A percentile compares a stretch with the other conserved stretches of the same genome.
Evolutionary conservation across 2,113 vertebrate genomes (phyloP).

Genomic region (Mesembrinibis cayennensis): DNA sequence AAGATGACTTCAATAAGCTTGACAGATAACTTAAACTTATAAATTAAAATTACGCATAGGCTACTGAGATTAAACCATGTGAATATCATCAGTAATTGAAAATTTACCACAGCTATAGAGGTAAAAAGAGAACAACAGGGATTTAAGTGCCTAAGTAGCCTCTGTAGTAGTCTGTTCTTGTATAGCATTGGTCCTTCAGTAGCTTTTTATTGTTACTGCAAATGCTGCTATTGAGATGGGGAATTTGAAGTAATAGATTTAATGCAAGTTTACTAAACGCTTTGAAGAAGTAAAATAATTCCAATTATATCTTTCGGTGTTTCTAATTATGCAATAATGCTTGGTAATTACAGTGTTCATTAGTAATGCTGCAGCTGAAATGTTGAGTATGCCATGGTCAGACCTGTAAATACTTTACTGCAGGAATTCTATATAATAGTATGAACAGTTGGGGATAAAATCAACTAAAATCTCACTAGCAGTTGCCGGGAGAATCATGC

Average conservation of each 20-base stretch:
- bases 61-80: accelerated
- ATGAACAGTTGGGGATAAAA: not conserved
- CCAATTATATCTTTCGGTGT: not conserved
- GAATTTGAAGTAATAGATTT: not conserved
- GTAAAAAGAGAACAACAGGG: not conserved
- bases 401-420: not conserved
- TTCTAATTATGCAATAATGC: not conserved
- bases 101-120: not conserved
- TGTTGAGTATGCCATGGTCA: not conserved
- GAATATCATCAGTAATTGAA: not conserved
- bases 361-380: not conserved
- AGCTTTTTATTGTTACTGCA: not conserved
- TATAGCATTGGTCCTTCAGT: not conserved
- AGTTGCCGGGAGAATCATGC: not conserved
- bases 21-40: not conserved
- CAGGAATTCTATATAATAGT: not conserved
- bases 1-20: not conserved
- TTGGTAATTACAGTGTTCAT: not conserved
- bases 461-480: not conserved
- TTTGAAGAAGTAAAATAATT: not conserved
- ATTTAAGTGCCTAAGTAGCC: not conserved
- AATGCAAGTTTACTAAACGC: not conserved
- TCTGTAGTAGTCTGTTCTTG: not conserved
- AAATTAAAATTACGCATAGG: not conserved
- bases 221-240: not conserved